Evolutionary conservation across 1,140 invertebrate genomes (phyloP), one percentile per base, ranked within the genome.

Genomic region (Lasioglossum baleicum): DNA sequence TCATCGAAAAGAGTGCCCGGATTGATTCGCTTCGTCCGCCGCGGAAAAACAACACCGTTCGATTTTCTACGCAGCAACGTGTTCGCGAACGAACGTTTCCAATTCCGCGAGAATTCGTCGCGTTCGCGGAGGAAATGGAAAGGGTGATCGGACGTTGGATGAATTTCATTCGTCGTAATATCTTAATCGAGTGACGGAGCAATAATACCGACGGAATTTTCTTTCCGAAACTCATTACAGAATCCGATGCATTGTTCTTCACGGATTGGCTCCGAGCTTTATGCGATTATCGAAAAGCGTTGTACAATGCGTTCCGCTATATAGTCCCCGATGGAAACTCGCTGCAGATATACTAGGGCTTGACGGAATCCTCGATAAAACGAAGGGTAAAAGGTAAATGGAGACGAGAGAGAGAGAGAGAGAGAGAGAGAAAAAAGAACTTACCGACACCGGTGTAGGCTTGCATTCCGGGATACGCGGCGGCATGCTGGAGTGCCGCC

Each of bases 371-470:
- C 84, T 75, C 69, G 83, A 85, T 84, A 85, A 79, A 80, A 69
- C 64, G 72, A 71, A 35, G 71, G 72, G 67, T 84, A 20, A 17
- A 81, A 80, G 75, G 77, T 81, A 86, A 83, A 83, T 82, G 51
- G 82, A 75, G 63, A 89, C 44, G 51, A 53, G 13, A 82, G 42
- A 51, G 48, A 13, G 11, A 17, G 48, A 13, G 10, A 51, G 0
- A 17, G 51, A 53, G 51, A 53, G 17, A 85, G 83, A 89, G 85
- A 81, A 86, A 81, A 81, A 86, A 81, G 85, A 82, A 96, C 96
- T 96, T 95, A 97, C 97, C 97, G 94, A 97, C 97, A 94, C 97
- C 89, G 83, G 97, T 96, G 94, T 98, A 98, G 80, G 97, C 96
- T 93, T 97, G 97, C 94, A 98, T 97, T 89, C 96, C 96, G 81